Evolutionary conservation across 2,797 vertebrate species (phyloP).

Genomic region (Meriones psammophilus): DNA sequence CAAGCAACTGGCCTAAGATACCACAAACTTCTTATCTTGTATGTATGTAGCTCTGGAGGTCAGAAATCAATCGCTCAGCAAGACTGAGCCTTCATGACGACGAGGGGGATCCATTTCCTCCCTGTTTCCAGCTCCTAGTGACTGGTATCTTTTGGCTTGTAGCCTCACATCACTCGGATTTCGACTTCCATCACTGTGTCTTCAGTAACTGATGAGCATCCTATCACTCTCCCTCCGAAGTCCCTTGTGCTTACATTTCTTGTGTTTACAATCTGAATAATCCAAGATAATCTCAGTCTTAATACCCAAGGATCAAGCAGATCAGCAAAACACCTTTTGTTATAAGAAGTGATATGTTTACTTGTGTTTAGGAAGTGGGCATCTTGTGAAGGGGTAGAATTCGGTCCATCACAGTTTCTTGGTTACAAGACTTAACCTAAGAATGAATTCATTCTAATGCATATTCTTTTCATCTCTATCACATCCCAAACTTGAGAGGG

Average conservation of each 20-base stretch:
- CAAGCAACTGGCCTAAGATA: neutral
- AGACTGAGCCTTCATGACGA: neutral
- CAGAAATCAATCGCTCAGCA: neutral
- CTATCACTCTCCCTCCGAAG: neutral
- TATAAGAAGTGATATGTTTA: neutral
- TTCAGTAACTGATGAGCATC: conserved; percentile 8
- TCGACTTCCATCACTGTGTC: neutral
- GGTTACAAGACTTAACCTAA: neutral
- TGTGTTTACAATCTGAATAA: neutral
- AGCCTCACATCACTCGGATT: neutral
- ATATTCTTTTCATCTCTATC: neutral
- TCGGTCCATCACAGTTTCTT: neutral
- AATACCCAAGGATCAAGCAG: conserved; percentile 1
- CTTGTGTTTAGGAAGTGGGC: neutral
- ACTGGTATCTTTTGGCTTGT: neutral
- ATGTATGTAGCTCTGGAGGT: neutral
- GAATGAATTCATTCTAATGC: neutral
- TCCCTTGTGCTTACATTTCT: neutral
- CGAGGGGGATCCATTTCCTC: neutral
- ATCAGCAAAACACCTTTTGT: neutral
- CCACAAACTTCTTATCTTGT: neutral
- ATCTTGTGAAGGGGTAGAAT: neutral
- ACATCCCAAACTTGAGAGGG: neutral
- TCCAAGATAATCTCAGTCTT: neutral
- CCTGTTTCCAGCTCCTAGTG: neutral